phyloP scores from a whole-genome alignment of 2,797 vertebrate species.

The Ctenosaura bakeri region DNA sequence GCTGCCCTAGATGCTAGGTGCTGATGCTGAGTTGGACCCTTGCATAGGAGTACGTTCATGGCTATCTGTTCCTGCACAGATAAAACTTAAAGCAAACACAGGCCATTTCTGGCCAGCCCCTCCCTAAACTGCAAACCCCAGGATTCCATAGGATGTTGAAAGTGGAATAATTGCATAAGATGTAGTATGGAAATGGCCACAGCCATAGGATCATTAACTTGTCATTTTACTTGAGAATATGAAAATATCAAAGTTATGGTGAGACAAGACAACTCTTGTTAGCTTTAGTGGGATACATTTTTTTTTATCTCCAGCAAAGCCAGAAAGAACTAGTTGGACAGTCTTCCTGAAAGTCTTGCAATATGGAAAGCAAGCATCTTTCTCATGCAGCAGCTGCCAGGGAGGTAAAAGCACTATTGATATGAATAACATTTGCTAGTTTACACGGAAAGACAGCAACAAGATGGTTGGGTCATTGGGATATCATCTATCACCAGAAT shows the following conservation, averaged over 20 bases:
- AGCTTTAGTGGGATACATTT: background rate
- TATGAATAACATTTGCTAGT: conserved; percentile 34
- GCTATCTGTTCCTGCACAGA: background rate
- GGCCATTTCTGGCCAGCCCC: no score
- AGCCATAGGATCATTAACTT: background rate
- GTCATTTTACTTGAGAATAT: background rate
- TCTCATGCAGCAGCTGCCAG: conserved; percentile 12
- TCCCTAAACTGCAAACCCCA: no score
- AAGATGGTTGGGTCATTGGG: conserved; percentile 46
- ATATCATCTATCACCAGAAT: conserved; percentile 52
- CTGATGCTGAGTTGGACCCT: background rate
- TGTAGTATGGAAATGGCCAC: no score
- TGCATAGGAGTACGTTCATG: background rate
- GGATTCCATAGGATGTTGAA: no score
- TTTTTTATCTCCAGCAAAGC: background rate
- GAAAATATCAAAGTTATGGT: no score
- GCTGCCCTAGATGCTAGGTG: background rate
- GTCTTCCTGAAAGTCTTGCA: background rate
- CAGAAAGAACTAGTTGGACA: background rate
- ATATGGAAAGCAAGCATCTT: background rate
- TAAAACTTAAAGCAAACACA: background rate
- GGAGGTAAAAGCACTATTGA: conserved; percentile 11
- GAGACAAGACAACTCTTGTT: background rate
- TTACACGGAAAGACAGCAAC: conserved; percentile 46
- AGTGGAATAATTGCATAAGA: no score